Evolutionary conservation across 2,113 vertebrate genomes (phyloP), one percentile per base, ranked within the genome.

Genomic region (Bubalus kerabau): DNA sequence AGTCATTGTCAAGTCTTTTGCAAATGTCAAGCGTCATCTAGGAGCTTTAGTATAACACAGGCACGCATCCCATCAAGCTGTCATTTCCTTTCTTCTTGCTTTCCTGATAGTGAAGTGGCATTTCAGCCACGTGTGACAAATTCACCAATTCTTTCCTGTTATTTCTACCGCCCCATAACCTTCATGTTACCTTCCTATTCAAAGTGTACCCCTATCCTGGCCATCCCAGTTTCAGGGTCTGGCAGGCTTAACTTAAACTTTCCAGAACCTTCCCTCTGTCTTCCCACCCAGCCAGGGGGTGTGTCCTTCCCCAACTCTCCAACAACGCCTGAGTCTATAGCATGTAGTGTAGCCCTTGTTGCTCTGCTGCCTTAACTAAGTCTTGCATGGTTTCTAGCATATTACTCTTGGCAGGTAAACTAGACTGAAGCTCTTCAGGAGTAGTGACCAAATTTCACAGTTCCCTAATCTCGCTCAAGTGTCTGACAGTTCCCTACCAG

Each of bases 101-200:
- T 97, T 94, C 67, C 91, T 76, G 78, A 85, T 59, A 57, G 40
- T n/a, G 57, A 56, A 88, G 50, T 95, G 74, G 46, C 80, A 96
- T 96, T 96, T 96, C n/a, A 95, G 62, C 84, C 84, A 93, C 62
- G 67, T 87, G 54, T 23, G 32, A 57, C 56, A 91, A 86, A 93
- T 56, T 62, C 4, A 32, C 74, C 87, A 96, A 13, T 94, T 32
- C 52, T 46, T 82, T 90, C 36, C 87, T 81, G 1, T 62, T n/a
- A 57, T 87, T 96, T 97, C 52, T 81, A 52, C 78, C 94, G 57
- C 82, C 71, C 90, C 26, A 46, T 96, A 81, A 93, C n/a, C 54
- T 98, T 88, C 82, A 93, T 74, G 95, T 94, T 59, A 32, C 84
- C 57, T 97, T 91, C 40, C 6, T 91, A 74, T 93, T 98, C 90